A percentile compares a stretch with the other conserved stretches of the same genome.
Evolutionary conservation across 2,113 vertebrate species (phyloP).

Genomic region (Stigmatopora argus): DNA sequence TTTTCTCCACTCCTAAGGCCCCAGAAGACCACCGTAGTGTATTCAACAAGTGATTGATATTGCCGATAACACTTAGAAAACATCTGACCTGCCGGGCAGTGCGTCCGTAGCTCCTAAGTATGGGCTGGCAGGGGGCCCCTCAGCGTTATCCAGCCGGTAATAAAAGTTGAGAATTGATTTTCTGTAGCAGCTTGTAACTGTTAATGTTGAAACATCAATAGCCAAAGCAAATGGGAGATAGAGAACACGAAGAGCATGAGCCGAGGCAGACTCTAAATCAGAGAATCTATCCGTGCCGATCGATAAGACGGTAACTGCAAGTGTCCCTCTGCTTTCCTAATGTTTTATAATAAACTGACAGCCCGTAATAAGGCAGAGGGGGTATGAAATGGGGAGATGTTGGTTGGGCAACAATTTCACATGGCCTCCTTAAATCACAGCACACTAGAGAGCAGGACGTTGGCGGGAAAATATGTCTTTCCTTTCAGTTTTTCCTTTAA

Average conservation of each 20-base stretch:
- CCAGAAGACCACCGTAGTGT: conserved; percentile 22
- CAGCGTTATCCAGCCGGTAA: conserved; percentile 79
- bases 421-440: conserved; percentile 64
- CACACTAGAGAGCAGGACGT: conserved; percentile 44
- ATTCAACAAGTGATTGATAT: conserved; percentile 55
- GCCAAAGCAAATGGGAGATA: conserved; percentile 87
- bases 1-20: conserved; percentile 11
- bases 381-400: conserved; percentile 49
- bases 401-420: conserved; percentile 55
- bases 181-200: conserved; percentile 98
- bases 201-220: conserved; percentile 99
- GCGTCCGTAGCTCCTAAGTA: conserved; percentile 68
- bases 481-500: conserved; percentile 16
- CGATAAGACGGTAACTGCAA: conserved; percentile 86
- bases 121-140: conserved; percentile 56
- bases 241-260: conserved; percentile 70
- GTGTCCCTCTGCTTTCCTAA: conserved; percentile 82
- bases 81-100: conserved; percentile 54
- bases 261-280: conserved; percentile 85
- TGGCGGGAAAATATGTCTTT: conserved; percentile 19
- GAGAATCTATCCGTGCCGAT: conserved; percentile 79
- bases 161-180: conserved; percentile 98
- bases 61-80: conserved; percentile 69
- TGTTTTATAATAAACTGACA: conserved; percentile 84
- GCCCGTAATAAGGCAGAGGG: conserved; percentile 72